phyloP scores from a whole-genome alignment of 2,797 vertebrate genomes.

The Otolemur crassicaudatus region DNA sequence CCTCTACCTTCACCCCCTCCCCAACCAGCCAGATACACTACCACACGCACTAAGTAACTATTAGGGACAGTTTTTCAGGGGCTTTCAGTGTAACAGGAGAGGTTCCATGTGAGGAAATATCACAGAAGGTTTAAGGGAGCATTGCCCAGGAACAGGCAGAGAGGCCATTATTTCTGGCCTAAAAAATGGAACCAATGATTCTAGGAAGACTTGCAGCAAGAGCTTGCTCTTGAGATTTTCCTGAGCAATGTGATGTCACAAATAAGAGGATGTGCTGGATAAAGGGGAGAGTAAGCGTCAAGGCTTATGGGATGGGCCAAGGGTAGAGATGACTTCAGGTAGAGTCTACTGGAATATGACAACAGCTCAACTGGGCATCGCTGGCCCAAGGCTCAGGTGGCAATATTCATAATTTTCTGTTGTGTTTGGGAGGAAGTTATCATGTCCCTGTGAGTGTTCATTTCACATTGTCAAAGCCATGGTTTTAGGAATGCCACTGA shows the following conservation, averaged over 20 bases:
- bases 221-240: constrained; percentile 40
- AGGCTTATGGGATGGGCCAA: not conserved
- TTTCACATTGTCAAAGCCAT: not conserved
- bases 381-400: not conserved
- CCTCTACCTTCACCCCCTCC: not conserved
- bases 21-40: not conserved
- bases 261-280: not conserved
- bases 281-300: not conserved
- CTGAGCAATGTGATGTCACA: not conserved
- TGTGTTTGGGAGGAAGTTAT: constrained; percentile 24
- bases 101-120: not conserved
- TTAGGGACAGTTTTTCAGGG: constrained; percentile 31
- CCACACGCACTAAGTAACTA: not conserved
- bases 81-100: not conserved
- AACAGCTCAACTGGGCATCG: not conserved
- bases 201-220: constrained; percentile 17
- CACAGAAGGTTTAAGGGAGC: not conserved
- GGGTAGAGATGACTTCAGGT: not conserved
- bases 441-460: not conserved
- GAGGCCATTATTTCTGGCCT: constrained; percentile 19
- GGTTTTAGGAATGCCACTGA: not conserved
- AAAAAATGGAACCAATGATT: not conserved
- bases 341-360: not conserved
- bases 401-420: not conserved
- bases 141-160: constrained; percentile 6